These are phyloP conservation scores for Callipepla californica DNA, from an alignment of 2,113 vertebrate genomes.

Conservation along the genomic window DNA sequence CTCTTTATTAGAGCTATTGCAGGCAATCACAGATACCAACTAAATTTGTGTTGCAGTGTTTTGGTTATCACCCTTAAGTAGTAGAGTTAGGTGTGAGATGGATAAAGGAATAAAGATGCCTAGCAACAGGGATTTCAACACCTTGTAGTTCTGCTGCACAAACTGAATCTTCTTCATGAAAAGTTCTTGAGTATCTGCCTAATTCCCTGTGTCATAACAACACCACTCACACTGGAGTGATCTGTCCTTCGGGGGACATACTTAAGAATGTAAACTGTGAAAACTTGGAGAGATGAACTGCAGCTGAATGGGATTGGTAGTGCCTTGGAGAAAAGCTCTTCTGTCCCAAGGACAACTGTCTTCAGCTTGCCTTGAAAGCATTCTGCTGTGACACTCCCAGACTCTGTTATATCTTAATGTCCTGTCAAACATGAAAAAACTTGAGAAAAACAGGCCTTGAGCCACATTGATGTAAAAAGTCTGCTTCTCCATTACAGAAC, in stretches of 20 bases:
- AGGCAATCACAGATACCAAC: background rate
- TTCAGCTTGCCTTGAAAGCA: background rate
- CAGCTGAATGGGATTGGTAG: background rate
- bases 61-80: background rate
- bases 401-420: background rate
- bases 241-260: background rate
- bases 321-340: background rate
- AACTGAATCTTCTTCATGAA: background rate
- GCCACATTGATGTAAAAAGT: background rate
- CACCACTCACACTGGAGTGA: background rate
- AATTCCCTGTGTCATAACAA: background rate
- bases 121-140: background rate
- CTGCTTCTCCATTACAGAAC: background rate
- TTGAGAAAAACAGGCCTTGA: background rate
- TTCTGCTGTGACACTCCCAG: fast-evolving
- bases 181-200: background rate
- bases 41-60: background rate
- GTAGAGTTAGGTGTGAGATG: background rate
- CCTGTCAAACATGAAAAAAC: background rate
- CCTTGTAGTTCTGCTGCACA: background rate
- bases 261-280: background rate
- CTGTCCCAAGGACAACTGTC: fast-evolving
- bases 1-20: background rate
- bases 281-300: background rate
- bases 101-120: background rate